Conservation (phyloP, 1,140 invertebrate genomes). For the Bombus haemorrhoidalis region DNA sequence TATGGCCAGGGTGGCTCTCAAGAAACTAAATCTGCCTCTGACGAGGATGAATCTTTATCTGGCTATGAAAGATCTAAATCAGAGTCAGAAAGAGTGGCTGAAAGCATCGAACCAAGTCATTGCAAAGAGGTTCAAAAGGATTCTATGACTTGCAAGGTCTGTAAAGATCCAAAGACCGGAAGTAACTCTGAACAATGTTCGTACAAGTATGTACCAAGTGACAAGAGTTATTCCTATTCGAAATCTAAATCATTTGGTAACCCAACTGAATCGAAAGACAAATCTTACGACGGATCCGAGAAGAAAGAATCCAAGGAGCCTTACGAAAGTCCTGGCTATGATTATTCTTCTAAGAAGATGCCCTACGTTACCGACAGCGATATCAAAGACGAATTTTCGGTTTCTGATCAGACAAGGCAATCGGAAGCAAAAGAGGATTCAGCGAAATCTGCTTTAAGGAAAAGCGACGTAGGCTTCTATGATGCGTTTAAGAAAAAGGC, state of each 20-base stretch:
- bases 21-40: not conserved
- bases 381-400: not conserved
- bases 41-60: not conserved
- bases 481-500: conserved; percentile 77
- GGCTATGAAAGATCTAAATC: conserved; percentile 51
- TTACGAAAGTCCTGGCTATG: not conserved
- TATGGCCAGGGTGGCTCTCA: not conserved
- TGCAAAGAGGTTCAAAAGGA: conserved; percentile 86
- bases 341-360: conserved; percentile 1
- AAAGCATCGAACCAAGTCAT: conserved; percentile 64
- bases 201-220: conserved; percentile 87
- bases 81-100: conserved; percentile 69
- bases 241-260: conserved; percentile 74
- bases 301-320: not conserved
- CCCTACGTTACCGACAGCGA: not conserved
- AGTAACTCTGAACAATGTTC: conserved; percentile 89
- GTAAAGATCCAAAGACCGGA: conserved; percentile 87
- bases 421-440: not conserved
- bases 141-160: conserved; percentile 87
- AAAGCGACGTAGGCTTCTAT: conserved; percentile 66
- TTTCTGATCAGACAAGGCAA: not conserved
- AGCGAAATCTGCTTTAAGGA: not conserved
- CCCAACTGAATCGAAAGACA: conserved; percentile 39
- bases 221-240: conserved; percentile 86
- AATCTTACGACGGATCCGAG: conserved; percentile 10